These are phyloP conservation scores for Darwinula stevensoni DNA, from an alignment of 2,888 invertebrate species.

Conservation along the genomic window DNA sequence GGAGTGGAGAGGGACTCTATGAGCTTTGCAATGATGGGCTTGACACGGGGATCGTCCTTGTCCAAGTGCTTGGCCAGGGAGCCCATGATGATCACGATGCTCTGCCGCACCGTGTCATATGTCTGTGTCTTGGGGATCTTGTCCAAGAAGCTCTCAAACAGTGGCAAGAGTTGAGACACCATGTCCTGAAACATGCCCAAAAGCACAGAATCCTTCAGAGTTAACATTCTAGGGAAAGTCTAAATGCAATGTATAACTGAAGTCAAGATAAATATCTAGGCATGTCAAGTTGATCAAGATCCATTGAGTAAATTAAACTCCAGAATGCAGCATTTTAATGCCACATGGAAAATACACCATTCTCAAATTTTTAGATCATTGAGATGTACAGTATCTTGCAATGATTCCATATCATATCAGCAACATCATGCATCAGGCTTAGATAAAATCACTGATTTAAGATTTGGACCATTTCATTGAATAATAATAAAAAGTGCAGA, in stretches of 20 bases:
- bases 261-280: slow-evolving; percentile 3
- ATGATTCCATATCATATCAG: too few relatives aligned
- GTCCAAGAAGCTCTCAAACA: slow-evolving; percentile 76
- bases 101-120: slow-evolving; percentile 75
- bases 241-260: not conserved
- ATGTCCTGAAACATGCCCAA: slow-evolving; percentile 16
- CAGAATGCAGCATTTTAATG: too few relatives aligned
- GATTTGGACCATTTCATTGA: too few relatives aligned
- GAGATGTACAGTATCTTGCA: too few relatives aligned
- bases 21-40: slow-evolving; percentile 72
- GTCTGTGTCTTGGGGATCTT: slow-evolving; percentile 66
- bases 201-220: too few relatives aligned
- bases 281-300: too few relatives aligned
- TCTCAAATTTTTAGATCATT: too few relatives aligned
- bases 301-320: too few relatives aligned
- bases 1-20: slow-evolving; percentile 80
- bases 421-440: too few relatives aligned
- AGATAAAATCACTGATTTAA: too few relatives aligned
- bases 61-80: slow-evolving; percentile 84
- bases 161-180: slow-evolving; percentile 40
- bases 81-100: slow-evolving; percentile 89
- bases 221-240: slow-evolving; percentile 5
- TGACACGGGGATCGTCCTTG: slow-evolving; percentile 56
- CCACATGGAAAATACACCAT: too few relatives aligned
- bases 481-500: too few relatives aligned